Evolutionary conservation across 2,888 invertebrate species (phyloP).

Genomic region (Hirtodrosophila trivittata): DNA sequence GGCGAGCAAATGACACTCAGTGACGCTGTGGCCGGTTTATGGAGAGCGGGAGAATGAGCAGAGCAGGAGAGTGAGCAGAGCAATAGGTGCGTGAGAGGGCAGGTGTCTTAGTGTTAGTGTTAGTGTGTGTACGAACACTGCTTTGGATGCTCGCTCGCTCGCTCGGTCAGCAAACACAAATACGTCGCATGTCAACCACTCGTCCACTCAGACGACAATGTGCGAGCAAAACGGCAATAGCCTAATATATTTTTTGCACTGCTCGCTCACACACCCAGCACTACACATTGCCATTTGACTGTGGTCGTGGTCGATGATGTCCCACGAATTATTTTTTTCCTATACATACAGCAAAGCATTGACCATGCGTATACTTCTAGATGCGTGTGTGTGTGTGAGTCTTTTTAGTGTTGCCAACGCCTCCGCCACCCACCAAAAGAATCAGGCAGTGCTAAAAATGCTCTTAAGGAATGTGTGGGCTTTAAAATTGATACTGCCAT

Average conservation of each 20-base stretch:
- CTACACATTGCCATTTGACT: conserved; percentile 16
- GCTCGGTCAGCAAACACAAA: conserved; percentile 74
- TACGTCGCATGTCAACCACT: conserved; percentile 80
- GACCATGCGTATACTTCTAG: conserved; percentile 28
- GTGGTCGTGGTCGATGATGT: conserved; percentile 28
- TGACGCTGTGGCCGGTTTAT: conserved; percentile 44
- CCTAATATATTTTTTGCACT: conserved; percentile 33
- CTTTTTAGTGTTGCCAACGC: conserved; percentile 19
- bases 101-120: conserved; percentile 21
- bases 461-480: conserved; percentile 17
- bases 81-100: conserved; percentile 48
- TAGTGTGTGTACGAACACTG: conserved; percentile 24
- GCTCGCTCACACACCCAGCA: conserved; percentile 31
- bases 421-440: conserved; percentile 7
- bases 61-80: conserved; percentile 30
- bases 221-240: conserved; percentile 53
- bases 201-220: conserved; percentile 79
- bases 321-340: conserved; percentile 44
- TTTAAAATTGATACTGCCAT: conserved; percentile 16
- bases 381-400: conserved; percentile 27
- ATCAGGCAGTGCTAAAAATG: neutral
- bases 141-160: conserved; percentile 26
- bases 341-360: conserved; percentile 18
- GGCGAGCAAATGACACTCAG: conserved; percentile 65
- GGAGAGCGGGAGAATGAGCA: conserved; percentile 27